Evolutionary conservation across 1,140 invertebrate genomes (phyloP).

Genomic region (Bilobella aurantiaca): DNA sequence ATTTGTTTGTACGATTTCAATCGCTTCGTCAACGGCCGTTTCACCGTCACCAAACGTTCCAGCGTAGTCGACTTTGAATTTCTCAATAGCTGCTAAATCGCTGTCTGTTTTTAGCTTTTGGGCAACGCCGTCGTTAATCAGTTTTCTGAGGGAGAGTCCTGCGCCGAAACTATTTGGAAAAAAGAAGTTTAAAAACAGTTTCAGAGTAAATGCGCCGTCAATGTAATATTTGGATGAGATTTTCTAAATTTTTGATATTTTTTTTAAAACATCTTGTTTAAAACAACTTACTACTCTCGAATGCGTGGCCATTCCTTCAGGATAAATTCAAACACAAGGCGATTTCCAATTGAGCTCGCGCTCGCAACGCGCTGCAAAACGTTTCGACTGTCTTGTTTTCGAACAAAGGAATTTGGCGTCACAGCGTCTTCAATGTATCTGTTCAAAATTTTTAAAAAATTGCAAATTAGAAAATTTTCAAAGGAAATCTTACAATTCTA

Average conservation of each 20-base stretch:
- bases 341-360: slow-evolving; percentile 54
- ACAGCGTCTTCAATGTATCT: slow-evolving; percentile 55
- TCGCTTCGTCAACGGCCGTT: slow-evolving; percentile 59
- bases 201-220: too few relatives aligned
- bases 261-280: background rate
- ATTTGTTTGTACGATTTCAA: slow-evolving; percentile 65
- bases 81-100: slow-evolving; percentile 57
- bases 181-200: background rate
- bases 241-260: background rate
- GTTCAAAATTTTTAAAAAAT: slow-evolving; percentile 34
- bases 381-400: slow-evolving; percentile 53
- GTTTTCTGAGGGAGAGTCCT: slow-evolving; percentile 55
- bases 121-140: slow-evolving; percentile 55
- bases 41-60: slow-evolving; percentile 48
- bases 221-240: too few relatives aligned
- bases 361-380: slow-evolving; percentile 51
- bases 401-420: slow-evolving; percentile 49
- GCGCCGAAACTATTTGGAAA: slow-evolving; percentile 53
- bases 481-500: background rate
- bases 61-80: slow-evolving; percentile 40
- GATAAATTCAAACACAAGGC: slow-evolving; percentile 27
- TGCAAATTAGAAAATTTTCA: background rate
- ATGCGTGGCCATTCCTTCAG: slow-evolving; percentile 25
- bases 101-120: slow-evolving; percentile 57
- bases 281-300: slow-evolving; percentile 28